phyloP scores from a whole-genome alignment of 2,888 invertebrate species.

The Baronia brevicornis region DNA sequence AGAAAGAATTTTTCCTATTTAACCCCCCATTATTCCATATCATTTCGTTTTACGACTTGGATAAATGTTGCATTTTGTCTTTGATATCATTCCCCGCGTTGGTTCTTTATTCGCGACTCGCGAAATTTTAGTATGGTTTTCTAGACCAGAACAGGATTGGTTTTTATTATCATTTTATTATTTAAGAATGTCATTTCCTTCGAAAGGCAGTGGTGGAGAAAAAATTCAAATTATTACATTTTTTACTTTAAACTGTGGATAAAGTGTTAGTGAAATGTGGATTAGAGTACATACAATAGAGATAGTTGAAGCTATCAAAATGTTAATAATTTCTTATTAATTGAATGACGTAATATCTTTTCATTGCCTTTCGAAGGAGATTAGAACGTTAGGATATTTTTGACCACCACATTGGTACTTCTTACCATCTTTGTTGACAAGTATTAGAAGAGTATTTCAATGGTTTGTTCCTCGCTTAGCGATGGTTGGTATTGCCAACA shows the following conservation, averaged over 20 bases:
- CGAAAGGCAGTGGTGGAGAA: not conserved
- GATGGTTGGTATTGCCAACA: conserved; percentile 21
- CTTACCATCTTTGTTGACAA: no score
- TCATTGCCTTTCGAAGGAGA: no score
- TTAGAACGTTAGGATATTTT: no score
- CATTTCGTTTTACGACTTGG: conserved; percentile 40
- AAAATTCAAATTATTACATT: no score
- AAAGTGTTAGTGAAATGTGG: no score
- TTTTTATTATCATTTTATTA: no score
- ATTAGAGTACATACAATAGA: no score
- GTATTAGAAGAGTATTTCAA: conserved; percentile 5
- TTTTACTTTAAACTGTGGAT: no score
- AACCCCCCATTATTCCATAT: conserved; percentile 22
- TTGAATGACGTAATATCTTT: no score
- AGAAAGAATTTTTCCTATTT: conserved; percentile 57
- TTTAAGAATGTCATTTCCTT: not conserved
- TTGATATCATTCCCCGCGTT: conserved; percentile 13
- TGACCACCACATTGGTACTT: no score
- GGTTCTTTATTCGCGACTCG: not conserved
- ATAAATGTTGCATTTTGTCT: conserved; percentile 51
- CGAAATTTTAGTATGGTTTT: conserved; percentile 8
- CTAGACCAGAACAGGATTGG: conserved; percentile 7
- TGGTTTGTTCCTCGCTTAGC: conserved; percentile 26
- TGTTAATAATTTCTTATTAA: no score
- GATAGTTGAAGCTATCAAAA: no score